phyloP scores from a whole-genome alignment of 2,113 vertebrate species.

The Alligator sinensis region DNA sequence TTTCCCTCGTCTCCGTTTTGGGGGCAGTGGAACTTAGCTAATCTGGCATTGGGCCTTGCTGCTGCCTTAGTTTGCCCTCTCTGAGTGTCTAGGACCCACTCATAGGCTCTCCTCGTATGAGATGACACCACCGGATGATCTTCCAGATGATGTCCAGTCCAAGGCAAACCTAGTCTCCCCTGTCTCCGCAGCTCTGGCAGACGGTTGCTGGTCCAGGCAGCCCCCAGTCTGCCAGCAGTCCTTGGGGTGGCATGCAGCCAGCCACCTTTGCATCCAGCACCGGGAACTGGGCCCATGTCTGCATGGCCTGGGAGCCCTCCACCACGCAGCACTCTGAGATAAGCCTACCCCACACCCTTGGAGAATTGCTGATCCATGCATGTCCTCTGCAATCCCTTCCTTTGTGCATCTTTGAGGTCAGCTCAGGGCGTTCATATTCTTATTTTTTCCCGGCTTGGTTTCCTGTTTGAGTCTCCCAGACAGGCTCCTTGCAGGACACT shows the following conservation, averaged over 20 bases:
- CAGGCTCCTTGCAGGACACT: constrained; percentile 6
- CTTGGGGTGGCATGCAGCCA: not conserved
- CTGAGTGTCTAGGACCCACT: not conserved
- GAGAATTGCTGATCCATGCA: not conserved
- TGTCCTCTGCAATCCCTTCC: not conserved
- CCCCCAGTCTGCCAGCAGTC: not conserved
- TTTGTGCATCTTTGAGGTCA: constrained; percentile 31
- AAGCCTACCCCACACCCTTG: not conserved
- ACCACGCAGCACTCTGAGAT: not conserved
- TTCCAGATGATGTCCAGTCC: not conserved
- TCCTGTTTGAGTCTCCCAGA: not conserved
- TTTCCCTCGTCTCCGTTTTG: not conserved
- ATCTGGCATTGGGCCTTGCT: not conserved
- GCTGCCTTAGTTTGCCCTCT: not conserved
- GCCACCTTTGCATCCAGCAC: not conserved
- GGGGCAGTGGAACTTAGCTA: too few relatives aligned
- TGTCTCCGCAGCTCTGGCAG: not conserved
- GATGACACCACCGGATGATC: not conserved
- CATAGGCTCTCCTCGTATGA: not conserved
- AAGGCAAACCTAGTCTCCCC: not conserved
- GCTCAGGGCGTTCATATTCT: constrained; percentile 45
- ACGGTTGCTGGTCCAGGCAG: not conserved
- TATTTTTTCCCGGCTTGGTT: constrained; percentile 63
- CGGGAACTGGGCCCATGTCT: not conserved
- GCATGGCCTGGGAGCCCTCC: accelerated